phyloP scores from a whole-genome alignment of 2,113 vertebrate genomes.

The Progne subis region DNA sequence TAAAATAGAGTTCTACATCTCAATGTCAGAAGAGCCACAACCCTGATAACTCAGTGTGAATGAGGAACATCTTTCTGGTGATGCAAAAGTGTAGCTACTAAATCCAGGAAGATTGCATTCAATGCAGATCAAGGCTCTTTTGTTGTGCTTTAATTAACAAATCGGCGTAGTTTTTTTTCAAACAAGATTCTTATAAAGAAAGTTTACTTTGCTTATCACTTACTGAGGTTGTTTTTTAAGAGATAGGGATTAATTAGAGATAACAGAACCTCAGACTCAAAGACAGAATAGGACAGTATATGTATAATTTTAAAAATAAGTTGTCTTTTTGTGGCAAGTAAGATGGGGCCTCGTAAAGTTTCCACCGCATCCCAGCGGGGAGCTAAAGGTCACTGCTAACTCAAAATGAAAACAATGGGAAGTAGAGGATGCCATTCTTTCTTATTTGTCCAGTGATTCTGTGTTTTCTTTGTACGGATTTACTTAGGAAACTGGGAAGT shows the following conservation, averaged over 20 bases:
- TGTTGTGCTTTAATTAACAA: neutral
- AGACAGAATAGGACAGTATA: conserved; percentile 43
- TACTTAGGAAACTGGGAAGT: conserved; percentile 53
- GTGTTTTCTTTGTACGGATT: conserved; percentile 56
- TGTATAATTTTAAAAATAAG: conserved; percentile 46
- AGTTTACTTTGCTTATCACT: neutral
- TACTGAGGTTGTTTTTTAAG: neutral
- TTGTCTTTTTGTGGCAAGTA: conserved; percentile 35
- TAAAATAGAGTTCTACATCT: neutral
- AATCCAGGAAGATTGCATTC: neutral
- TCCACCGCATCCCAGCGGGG: conserved; percentile 54
- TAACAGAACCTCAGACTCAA: neutral
- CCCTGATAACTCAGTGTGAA: neutral
- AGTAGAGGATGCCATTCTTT: conserved; percentile 52
- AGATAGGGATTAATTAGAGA: neutral
- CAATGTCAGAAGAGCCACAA: neutral
- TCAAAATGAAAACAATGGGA: conserved; percentile 65
- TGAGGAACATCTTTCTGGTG: neutral
- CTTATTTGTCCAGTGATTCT: conserved; percentile 51
- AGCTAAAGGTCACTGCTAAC: conserved; percentile 69
- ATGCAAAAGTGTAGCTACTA: neutral
- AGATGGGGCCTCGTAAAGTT: conserved; percentile 50
- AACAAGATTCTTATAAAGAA: neutral
- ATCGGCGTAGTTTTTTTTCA: neutral
- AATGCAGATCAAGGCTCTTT: accelerated